A percentile compares a stretch with the other conserved stretches of the same genome.
Conservation (phyloP, 1,140 invertebrate species). For the Pissodes strobi region DNA sequence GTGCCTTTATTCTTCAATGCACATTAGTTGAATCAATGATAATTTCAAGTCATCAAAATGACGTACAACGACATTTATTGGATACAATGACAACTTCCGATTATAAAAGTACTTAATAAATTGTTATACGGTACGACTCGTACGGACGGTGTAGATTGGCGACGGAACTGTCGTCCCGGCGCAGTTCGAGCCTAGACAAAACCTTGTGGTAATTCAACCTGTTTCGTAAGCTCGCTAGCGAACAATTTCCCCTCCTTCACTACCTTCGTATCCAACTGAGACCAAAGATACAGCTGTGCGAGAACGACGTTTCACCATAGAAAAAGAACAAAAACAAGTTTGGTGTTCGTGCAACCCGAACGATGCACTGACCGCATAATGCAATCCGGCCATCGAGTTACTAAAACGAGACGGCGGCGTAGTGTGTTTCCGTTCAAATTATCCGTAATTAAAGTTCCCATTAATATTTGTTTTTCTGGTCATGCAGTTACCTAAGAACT, state of each 20-base stretch:
- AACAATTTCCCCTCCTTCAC: slow-evolving; percentile 22
- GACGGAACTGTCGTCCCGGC: not conserved
- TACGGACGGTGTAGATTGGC: too few relatives aligned
- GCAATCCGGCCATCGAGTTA: slow-evolving; percentile 25
- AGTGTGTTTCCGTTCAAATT: too few relatives aligned
- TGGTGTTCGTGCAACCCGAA: slow-evolving; percentile 41
- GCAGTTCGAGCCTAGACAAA: slow-evolving; percentile 25
- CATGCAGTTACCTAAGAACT: too few relatives aligned
- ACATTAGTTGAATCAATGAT: too few relatives aligned
- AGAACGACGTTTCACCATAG: slow-evolving; percentile 26
- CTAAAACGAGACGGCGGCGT: slow-evolving; percentile 6
- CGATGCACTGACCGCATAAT: slow-evolving; percentile 47
- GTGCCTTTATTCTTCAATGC: too few relatives aligned
- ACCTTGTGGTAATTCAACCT: slow-evolving; percentile 32
- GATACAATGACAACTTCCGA: too few relatives aligned
- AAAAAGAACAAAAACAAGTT: slow-evolving; percentile 44
- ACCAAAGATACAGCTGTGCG: slow-evolving; percentile 33
- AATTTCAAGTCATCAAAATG: too few relatives aligned
- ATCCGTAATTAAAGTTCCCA: too few relatives aligned
- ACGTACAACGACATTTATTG: too few relatives aligned
- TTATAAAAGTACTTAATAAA: too few relatives aligned
- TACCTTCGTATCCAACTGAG: slow-evolving; percentile 4
- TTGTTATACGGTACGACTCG: too few relatives aligned
- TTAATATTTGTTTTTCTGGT: too few relatives aligned
- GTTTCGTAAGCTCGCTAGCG: slow-evolving; percentile 29